Conservation (phyloP, 2,797 vertebrate genomes). For the Muscicapa comitata region DNA sequence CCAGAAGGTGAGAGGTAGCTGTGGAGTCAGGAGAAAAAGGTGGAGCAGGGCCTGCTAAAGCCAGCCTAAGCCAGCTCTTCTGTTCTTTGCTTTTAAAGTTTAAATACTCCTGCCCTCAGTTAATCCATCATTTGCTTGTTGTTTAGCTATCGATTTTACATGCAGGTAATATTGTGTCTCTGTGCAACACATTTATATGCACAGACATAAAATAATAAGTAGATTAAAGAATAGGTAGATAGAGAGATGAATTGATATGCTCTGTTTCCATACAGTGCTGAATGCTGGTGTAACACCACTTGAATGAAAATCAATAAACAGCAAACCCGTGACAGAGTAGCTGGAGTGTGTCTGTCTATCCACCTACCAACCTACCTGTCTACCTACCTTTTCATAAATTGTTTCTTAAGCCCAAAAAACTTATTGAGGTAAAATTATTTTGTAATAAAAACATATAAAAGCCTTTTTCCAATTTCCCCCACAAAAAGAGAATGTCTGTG, state of each 20-base stretch:
- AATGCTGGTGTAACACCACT: background rate
- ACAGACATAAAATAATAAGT: background rate
- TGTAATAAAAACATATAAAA: background rate
- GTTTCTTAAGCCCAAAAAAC: background rate
- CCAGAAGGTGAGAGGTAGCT: slow-evolving; percentile 10
- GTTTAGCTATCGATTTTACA: slow-evolving; percentile 8
- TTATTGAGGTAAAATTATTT: background rate
- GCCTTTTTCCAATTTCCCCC: rapidly evolving
- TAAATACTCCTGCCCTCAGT: slow-evolving; percentile 8
- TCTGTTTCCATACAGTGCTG: background rate
- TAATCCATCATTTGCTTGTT: slow-evolving; percentile 31
- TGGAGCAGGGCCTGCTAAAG: slow-evolving; percentile 32
- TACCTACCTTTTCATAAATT: background rate
- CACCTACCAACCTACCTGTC: background rate
- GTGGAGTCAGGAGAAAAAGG: slow-evolving; percentile 3
- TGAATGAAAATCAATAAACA: background rate
- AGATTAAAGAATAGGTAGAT: background rate
- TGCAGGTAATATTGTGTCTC: background rate
- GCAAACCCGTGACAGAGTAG: background rate
- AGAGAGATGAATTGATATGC: background rate
- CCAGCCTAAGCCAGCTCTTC: slow-evolving; percentile 29
- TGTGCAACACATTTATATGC: background rate
- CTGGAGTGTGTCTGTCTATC: background rate
- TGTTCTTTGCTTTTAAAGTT: slow-evolving; percentile 40
- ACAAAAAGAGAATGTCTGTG: background rate